Conservation (phyloP, 2,113 vertebrate species). For the Mobula hypostoma region DNA sequence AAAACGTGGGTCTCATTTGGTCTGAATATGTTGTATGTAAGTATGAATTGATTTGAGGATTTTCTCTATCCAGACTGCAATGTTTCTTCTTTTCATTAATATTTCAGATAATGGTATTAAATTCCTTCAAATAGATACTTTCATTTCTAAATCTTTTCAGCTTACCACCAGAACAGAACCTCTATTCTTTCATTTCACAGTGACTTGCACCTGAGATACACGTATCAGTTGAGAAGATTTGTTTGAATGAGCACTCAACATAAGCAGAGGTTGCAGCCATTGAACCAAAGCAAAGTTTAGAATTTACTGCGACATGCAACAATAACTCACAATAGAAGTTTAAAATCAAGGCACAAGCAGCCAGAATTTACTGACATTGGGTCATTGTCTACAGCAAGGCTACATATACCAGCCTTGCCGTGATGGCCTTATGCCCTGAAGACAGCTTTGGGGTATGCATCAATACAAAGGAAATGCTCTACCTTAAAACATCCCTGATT, state of each 20-base stretch:
- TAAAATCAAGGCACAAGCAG: neutral
- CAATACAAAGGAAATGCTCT: too few species aligned
- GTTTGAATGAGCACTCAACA: slow-evolving; percentile 27
- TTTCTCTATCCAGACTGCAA: neutral
- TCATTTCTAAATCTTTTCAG: slow-evolving; percentile 1
- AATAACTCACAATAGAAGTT: neutral
- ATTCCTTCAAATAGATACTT: neutral
- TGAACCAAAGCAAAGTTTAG: neutral
- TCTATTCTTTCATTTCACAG: slow-evolving; percentile 7
- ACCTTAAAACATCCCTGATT: too few species aligned
- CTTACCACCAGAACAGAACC: neutral
- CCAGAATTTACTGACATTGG: too few species aligned
- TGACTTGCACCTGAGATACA: neutral
- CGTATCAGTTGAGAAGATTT: neutral
- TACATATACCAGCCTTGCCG: too few species aligned
- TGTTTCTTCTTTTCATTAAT: neutral
- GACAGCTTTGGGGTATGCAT: too few species aligned
- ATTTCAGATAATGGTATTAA: neutral
- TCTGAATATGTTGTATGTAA: neutral
- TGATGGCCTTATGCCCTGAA: too few species aligned
- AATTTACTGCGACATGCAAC: neutral
- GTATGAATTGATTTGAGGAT: slow-evolving; percentile 8
- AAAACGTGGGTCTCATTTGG: neutral
- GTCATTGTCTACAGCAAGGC: too few species aligned
- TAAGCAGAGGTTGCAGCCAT: neutral